phyloP scores from a whole-genome alignment of 2,797 vertebrate species.

The Neopelma chrysocephalum region DNA sequence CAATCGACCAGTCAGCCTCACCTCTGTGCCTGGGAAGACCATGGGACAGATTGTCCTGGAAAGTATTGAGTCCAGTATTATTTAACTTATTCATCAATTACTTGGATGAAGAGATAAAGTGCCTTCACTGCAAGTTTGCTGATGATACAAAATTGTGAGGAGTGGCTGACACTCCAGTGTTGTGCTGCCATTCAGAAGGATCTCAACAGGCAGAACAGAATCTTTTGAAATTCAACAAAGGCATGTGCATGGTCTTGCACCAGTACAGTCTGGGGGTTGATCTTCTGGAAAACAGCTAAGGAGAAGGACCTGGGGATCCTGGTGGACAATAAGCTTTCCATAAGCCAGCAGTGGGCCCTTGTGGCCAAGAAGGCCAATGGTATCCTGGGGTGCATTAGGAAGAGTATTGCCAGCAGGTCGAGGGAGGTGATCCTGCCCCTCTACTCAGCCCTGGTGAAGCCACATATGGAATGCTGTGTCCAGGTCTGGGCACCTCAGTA shows the following conservation, averaged over 20 bases:
- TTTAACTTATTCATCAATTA: neutral
- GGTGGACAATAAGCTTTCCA: neutral
- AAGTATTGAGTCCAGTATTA: neutral
- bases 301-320: neutral
- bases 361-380: neutral
- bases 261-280: neutral
- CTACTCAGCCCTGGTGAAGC: neutral
- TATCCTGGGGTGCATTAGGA: neutral
- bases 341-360: neutral
- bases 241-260: no score
- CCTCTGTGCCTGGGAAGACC: neutral
- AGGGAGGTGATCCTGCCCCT: neutral
- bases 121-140: neutral
- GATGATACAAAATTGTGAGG: neutral
- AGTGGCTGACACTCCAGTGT: neutral
- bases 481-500: neutral
- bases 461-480: neutral
- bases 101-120: neutral
- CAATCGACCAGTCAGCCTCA: neutral
- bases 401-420: neutral
- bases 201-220: neutral
- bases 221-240: neutral
- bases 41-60: neutral
- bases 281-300: neutral
- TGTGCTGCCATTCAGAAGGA: neutral